Percentiles rank a stretch among this genome's conserved stretches.
Evolutionary conservation across 2,888 invertebrate species (phyloP).

Genomic region (Ischnus inquisitorius): DNA sequence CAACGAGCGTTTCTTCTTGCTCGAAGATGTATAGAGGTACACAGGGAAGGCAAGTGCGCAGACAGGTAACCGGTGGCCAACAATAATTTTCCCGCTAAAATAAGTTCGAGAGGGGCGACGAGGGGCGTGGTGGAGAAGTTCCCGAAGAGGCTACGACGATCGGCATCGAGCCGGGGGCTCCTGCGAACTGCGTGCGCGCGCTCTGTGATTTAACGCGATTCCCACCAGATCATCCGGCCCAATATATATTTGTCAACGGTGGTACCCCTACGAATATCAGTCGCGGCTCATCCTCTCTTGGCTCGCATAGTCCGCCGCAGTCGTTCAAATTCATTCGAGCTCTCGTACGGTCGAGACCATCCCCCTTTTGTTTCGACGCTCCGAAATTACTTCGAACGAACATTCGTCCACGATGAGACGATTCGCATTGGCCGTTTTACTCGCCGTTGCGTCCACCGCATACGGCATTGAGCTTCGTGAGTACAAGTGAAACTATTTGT

Average conservation of each 20-base stretch:
- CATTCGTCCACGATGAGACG: constrained; percentile 55
- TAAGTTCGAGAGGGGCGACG: constrained; percentile 71
- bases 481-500: constrained; percentile 61
- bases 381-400: neutral
- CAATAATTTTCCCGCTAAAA: constrained; percentile 74
- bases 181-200: constrained; percentile 67
- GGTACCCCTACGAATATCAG: constrained; percentile 58
- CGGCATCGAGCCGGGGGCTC: constrained; percentile 6
- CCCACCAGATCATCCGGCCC: constrained; percentile 76
- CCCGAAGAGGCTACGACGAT: constrained; percentile 9
- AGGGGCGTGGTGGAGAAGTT: constrained; percentile 64
- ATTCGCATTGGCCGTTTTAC: constrained; percentile 39
- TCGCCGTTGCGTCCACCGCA: constrained; percentile 49
- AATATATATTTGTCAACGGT: constrained; percentile 70
- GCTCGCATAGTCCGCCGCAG: constrained; percentile 28
- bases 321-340: constrained; percentile 2
- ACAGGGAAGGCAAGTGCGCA: neutral
- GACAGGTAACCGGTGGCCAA: constrained; percentile 59
- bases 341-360: neutral
- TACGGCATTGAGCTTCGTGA: constrained; percentile 78
- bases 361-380: neutral
- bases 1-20: neutral
- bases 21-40: neutral
- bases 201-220: constrained; percentile 77
- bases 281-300: constrained; percentile 57